Evolutionary conservation across 2,113 vertebrate species (phyloP), one percentile per base, ranked within the genome.

Genomic region (Polypterus senegalus): DNA sequence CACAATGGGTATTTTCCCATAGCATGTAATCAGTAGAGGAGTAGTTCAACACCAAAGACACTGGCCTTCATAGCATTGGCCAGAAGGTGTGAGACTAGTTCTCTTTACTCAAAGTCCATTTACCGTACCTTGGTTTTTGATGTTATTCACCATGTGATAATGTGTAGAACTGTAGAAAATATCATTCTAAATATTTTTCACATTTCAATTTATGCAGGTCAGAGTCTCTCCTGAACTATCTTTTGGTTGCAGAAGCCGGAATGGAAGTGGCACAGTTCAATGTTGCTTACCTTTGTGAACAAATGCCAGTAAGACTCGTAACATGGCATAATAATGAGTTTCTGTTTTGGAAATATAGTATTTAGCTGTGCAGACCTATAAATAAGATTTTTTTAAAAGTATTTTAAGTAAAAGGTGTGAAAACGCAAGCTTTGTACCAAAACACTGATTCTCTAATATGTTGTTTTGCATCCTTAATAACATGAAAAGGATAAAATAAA

Each of bases 261-360:
- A 84, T 93, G 65, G 87, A 88, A 79, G 86, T 92, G 71, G 92
- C 94, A 47, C 94, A 98, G 79, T 89, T 83, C 69, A 97, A 97
- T 66, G 76, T 83, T 54, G 94, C 91, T 4, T 84, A 96, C 73
- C 87, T 98, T 72, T 97, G 91, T 70, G 88, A 93, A 83, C 91
- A 89, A 76, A 77, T 73, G 67, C 78, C 84, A 8, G 86, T 89
- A 72, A 81, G 86, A 86, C 46, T 52, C 71, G 61, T 27, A 27
- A 27, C 2, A 67, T 61, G 6, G 54, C n/a, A 67, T 67, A 62
- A 63, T 58, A 65, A 51, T 7, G 8, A 47, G 48, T 49, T 45
- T 4, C 67, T 9, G 54, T 64, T 55, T 73, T 61, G 58, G 44
- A 47, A 47, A 66, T 52, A 63, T 65, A 64, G 54, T 61, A 10